Evolutionary conservation across 2,888 invertebrate genomes (phyloP).

Genomic region (Sylvicola cinctus): DNA sequence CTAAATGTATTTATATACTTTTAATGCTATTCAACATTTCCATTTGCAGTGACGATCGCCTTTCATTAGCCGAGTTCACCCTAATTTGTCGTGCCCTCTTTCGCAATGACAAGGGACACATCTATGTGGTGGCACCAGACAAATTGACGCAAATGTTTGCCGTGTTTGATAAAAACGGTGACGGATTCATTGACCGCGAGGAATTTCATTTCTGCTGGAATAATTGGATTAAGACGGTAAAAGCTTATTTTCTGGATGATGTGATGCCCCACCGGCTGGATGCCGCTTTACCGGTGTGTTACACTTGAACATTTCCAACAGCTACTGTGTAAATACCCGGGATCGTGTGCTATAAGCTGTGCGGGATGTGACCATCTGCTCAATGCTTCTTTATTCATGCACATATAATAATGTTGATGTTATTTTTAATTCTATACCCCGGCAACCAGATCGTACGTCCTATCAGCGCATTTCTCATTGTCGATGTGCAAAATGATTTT

Average conservation of each 20-base stretch:
- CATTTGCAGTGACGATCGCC: conserved; percentile 45
- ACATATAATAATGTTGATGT: too few relatives aligned
- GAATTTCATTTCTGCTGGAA: conserved; percentile 80
- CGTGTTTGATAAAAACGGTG: conserved; percentile 59
- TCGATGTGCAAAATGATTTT: conserved; percentile 97
- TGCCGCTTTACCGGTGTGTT: not conserved
- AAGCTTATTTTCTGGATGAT: conserved; percentile 12
- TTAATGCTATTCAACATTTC: too few relatives aligned
- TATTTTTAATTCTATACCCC: too few relatives aligned
- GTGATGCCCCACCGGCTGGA: conserved; percentile 8
- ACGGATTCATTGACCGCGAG: conserved; percentile 56
- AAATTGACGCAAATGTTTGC: conserved; percentile 54
- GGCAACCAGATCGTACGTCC: conserved; percentile 52
- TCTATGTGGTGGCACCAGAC: conserved; percentile 53
- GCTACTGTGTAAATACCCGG: too few relatives aligned
- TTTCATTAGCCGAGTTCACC: conserved; percentile 57
- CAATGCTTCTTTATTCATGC: not conserved
- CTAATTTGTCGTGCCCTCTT: conserved; percentile 69
- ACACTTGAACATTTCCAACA: too few relatives aligned
- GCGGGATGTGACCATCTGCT: not conserved
- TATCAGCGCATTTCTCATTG: conserved; percentile 71
- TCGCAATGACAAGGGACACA: conserved; percentile 66
- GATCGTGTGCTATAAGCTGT: too few relatives aligned
- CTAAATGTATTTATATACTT: too few relatives aligned
- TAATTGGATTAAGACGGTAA: conserved; percentile 74